Conservation (phyloP, 2,113 vertebrate species). For the Vulpes vulpes region DNA sequence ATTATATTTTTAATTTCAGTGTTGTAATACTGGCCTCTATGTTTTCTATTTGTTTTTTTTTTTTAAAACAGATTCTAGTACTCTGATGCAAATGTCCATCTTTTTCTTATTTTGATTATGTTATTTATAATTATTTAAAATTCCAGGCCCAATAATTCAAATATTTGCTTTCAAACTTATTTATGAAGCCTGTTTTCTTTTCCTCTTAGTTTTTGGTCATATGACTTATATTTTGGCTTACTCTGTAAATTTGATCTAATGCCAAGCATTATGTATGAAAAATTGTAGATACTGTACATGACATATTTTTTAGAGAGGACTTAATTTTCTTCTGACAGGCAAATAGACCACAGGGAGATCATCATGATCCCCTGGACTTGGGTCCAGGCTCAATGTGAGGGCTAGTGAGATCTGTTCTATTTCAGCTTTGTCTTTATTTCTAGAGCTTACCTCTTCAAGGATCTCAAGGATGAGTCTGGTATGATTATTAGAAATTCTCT, state of each 20-base stretch:
- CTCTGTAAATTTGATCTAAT: constrained; percentile 36
- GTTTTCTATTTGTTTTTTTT: not conserved
- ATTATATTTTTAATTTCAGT: constrained; percentile 28
- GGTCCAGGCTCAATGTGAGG: not conserved
- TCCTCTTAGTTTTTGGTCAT: not conserved
- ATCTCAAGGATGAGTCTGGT: constrained; percentile 46
- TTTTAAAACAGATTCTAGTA: not conserved
- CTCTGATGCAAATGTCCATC: not conserved
- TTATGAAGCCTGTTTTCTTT: not conserved
- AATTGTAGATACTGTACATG: not conserved
- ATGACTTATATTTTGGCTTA: not conserved
- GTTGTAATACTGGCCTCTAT: not conserved
- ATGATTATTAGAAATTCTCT: constrained; percentile 60
- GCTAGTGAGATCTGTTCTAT: constrained; percentile 1
- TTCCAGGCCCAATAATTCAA: not conserved
- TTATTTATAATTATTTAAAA: constrained; percentile 41
- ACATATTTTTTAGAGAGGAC: not conserved
- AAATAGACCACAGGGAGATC: not conserved
- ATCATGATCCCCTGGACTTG: not conserved
- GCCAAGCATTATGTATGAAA: constrained; percentile 53
- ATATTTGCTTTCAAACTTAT: not conserved
- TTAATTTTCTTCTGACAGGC: constrained; percentile 57
- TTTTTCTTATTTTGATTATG: constrained; percentile 4
- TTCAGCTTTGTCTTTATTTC: constrained; percentile 54
- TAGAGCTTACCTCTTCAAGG: constrained; percentile 15